Base-by-base conservation (phyloP, 2,113 vertebrate species). In the Nothoprocta perdicaria region DNA sequence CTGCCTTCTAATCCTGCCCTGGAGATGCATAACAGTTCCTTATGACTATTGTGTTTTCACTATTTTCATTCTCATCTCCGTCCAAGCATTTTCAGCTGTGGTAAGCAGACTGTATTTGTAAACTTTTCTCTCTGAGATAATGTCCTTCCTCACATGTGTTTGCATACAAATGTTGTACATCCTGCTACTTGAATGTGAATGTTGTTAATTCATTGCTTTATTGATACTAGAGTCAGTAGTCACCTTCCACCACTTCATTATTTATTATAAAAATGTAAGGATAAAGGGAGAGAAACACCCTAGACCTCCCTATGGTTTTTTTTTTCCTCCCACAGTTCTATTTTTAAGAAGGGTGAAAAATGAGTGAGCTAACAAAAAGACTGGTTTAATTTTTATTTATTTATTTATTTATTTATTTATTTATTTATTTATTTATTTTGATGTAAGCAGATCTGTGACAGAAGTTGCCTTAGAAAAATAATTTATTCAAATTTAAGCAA, bases 71-170 rank as follows among this genome's bases (percentile, higher is more conserved):
- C 80, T 96, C 86, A 89, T 62, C 94, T 94, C 55, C 41, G 75
- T 95, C 96, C 96, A 97, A 96, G 82, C 53, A 24, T 14, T 46
- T 66, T 93, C 93, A 96, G 95, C 90, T 96, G 90, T 83, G 80
- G 85, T 69, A 74, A 94, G 60, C 38, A 86, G 61, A 48, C 86
- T 93, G 4, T 80, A 83, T 84, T 94, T 87, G 82, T 86, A 96
- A 97, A 46, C 29, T 95, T 96, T 93, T 82, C 29, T 85, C 62
- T 96, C 62, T 71, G 90, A 95, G 93, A 82, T 90, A 90, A 95
- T 88, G 43, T 76, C 26, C 19, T 58, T 85, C 68, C 93, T 96
- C 67, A 73, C 26, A 82, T 81, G 80, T n/a, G 60, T 89, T 83
- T 89, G 88, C 46, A 38, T 71, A 68, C 27, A 76, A 80, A 80